phyloP scores from a whole-genome alignment of 64 coral and sea anemone species.

The Pocillopora verrucosa region DNA sequence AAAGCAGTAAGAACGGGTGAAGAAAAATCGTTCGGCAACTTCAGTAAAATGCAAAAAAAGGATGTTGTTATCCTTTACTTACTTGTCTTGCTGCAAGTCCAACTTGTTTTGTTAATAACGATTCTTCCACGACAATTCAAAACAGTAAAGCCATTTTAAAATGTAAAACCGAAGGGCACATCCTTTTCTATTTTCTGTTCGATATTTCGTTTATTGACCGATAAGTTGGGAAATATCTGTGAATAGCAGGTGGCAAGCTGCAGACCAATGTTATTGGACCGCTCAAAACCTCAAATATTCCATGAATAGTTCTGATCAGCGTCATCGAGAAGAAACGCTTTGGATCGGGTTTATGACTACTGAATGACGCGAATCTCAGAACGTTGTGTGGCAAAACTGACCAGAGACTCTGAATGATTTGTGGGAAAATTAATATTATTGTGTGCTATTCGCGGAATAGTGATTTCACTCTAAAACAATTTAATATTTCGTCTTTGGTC shows the following conservation, averaged over 20 bases:
- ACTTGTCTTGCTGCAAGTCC: background rate
- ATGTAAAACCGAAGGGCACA: background rate
- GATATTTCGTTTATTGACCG: constrained; percentile 19
- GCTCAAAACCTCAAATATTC: background rate
- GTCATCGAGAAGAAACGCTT: background rate
- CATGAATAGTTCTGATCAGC: constrained; percentile 12
- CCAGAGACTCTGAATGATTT: background rate
- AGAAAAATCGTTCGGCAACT: too few species aligned
- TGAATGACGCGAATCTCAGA: background rate
- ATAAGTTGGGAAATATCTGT: constrained; percentile 6
- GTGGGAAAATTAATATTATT: too few species aligned
- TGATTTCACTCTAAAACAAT: too few species aligned
- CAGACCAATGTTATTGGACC: background rate
- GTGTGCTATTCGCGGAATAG: too few species aligned
- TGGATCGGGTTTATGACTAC: background rate
- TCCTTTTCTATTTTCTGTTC: background rate
- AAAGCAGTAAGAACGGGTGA: too few species aligned
- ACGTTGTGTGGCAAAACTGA: background rate
- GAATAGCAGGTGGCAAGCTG: constrained; percentile 17
- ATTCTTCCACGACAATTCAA: background rate
- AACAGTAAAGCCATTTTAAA: background rate
- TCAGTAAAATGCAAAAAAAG: too few species aligned
- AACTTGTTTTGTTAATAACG: background rate
- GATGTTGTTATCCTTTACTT: too few species aligned
- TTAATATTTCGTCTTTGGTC: too few species aligned